Evolutionary conservation across 2,797 vertebrate species (phyloP).

Genomic region (Anguilla megastoma): DNA sequence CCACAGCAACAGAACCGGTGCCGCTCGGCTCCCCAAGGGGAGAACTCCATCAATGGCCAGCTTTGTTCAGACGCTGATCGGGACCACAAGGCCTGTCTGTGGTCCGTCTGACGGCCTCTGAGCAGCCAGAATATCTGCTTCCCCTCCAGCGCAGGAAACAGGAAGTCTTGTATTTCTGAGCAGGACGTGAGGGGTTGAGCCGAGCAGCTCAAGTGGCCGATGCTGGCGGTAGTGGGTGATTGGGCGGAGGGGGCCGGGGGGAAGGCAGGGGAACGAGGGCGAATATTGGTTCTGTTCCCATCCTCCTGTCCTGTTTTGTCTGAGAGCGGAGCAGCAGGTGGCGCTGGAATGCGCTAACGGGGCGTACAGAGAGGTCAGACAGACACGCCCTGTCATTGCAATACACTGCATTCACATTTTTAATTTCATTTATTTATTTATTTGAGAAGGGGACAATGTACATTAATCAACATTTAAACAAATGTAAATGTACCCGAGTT

Average conservation of each 20-base stretch:
- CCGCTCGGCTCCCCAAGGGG: conserved; percentile 44
- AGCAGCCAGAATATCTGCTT: conserved; percentile 65
- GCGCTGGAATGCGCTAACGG: neutral
- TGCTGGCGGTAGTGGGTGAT: neutral
- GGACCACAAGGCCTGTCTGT: conserved; percentile 53
- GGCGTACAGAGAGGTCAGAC: neutral
- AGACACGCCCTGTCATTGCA: neutral
- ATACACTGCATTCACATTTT: no score
- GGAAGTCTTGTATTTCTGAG: conserved; percentile 57
- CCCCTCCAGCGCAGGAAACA: conserved; percentile 53
- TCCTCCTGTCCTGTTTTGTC: neutral
- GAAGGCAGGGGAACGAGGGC: neutral
- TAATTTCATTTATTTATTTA: no score
- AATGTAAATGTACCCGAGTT: no score
- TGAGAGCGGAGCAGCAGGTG: neutral
- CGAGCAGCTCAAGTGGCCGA: conserved; percentile 1
- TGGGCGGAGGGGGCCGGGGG: no score
- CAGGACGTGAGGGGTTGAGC: neutral
- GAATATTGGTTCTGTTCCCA: conserved; percentile 12
- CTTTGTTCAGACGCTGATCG: conserved; percentile 61
- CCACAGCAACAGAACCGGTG: conserved; percentile 25
- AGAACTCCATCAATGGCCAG: conserved; percentile 58
- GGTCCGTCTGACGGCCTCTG: conserved; percentile 50
- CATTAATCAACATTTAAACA: no score
- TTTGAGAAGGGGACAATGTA: no score